Evolutionary conservation across 2,888 invertebrate species (phyloP).

Genomic region (Phoronis australis): DNA sequence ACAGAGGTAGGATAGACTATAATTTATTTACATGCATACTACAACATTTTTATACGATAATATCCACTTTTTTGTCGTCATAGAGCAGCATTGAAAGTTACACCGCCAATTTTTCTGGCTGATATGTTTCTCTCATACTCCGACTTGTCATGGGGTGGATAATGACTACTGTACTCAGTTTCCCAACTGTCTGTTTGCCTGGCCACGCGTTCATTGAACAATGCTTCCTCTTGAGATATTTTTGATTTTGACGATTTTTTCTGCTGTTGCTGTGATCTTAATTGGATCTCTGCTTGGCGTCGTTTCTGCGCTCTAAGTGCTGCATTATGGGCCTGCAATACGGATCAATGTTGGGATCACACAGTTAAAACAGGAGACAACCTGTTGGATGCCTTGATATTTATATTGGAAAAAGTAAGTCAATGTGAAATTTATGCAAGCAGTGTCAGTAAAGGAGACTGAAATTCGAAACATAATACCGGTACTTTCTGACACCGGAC

Average conservation of each 20-base stretch:
- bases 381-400: no score
- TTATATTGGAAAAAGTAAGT: no score
- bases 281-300: slow-evolving; percentile 17
- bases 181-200: slow-evolving; percentile 24
- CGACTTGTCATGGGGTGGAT: slow-evolving; percentile 20
- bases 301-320: slow-evolving; percentile 24
- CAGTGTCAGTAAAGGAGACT: background rate
- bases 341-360: background rate
- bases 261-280: slow-evolving; percentile 14
- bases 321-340: slow-evolving; percentile 22
- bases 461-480: background rate
- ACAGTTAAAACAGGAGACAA: background rate
- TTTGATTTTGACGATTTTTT: slow-evolving; percentile 10
- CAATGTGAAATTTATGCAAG: no score
- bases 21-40: no score
- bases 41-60: no score
- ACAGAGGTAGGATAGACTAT: no score
- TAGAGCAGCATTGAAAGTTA: no score
- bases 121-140: slow-evolving; percentile 14
- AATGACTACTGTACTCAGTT: slow-evolving; percentile 24
- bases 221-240: slow-evolving; percentile 15
- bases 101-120: background rate
- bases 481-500: no score
- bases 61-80: no score
- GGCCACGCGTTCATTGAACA: slow-evolving; percentile 17